Conservation (phyloP, 1,140 invertebrate genomes). For the Anadara kagoshimensis region DNA sequence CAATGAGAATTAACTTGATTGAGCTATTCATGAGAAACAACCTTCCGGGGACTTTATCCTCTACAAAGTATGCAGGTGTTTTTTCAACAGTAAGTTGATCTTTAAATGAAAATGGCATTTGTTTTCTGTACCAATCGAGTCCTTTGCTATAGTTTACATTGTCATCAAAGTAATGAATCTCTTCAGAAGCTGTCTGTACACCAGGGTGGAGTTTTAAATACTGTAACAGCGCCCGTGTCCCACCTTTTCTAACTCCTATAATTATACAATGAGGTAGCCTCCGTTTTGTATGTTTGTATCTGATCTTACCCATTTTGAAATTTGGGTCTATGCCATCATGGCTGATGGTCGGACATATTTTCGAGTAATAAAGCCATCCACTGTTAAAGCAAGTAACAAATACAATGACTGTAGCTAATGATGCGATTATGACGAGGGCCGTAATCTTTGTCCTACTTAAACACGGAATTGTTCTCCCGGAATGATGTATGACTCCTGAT, state of each 20-base stretch:
- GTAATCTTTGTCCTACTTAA: too few species aligned
- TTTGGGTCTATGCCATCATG: too few species aligned
- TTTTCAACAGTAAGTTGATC: slow-evolving; percentile 76
- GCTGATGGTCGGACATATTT: too few species aligned
- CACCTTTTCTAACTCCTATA: slow-evolving; percentile 75
- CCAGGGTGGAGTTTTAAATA: slow-evolving; percentile 73
- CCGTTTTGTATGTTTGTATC: slow-evolving; percentile 35
- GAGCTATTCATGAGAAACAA: slow-evolving; percentile 90
- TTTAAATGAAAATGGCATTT: slow-evolving; percentile 65
- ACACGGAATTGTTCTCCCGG: too few species aligned
- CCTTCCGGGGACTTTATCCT: slow-evolving; percentile 83
- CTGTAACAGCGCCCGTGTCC: slow-evolving; percentile 74
- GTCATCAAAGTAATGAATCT: slow-evolving; percentile 75
- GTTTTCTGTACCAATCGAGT: slow-evolving; percentile 73
- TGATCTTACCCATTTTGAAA: too few species aligned
- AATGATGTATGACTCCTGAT: too few species aligned
- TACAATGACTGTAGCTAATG: too few species aligned
- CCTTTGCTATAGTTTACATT: slow-evolving; percentile 71
- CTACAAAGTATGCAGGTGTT: slow-evolving; percentile 75
- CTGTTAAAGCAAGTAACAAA: too few species aligned
- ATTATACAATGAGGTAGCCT: slow-evolving; percentile 70
- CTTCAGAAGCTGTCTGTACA: slow-evolving; percentile 62
- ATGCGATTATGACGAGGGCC: too few species aligned
- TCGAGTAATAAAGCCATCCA: too few species aligned
- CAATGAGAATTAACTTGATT: slow-evolving; percentile 90